Evolutionary conservation across 2,888 invertebrate genomes (phyloP).

Genomic region (Rosalia funebris): DNA sequence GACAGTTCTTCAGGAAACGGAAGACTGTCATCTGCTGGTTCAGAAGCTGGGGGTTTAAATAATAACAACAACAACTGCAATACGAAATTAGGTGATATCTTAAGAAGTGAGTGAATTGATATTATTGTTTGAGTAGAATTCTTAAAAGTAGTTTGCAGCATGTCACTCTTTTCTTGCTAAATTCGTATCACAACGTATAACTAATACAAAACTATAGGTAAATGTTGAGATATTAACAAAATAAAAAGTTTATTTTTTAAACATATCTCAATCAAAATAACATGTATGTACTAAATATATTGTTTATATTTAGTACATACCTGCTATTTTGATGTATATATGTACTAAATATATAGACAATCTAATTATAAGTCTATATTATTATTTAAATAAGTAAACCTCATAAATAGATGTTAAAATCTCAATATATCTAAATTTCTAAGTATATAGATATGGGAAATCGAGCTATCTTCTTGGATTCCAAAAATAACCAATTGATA

Average conservation of each 20-base stretch:
- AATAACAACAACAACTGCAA: constrained; percentile 77
- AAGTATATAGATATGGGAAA: background rate
- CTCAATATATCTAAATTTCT: background rate
- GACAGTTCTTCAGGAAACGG: constrained; percentile 87
- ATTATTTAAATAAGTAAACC: no score
- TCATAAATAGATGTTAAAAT: background rate
- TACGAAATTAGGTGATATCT: constrained; percentile 66
- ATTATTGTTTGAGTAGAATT: background rate
- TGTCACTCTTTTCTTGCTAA: background rate
- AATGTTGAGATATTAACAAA: background rate
- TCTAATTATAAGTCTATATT: no score
- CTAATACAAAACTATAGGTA: background rate
- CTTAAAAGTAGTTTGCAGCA: background rate
- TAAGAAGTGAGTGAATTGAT: constrained; percentile 59
- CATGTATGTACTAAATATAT: no score
- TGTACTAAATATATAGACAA: no score
- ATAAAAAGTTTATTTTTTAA: no score
- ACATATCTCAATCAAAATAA: no score
- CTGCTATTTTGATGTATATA: no score
- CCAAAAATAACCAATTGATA: no score
- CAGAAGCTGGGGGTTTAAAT: constrained; percentile 77
- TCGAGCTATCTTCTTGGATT: no score
- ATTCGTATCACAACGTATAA: background rate
- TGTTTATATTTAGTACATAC: no score
- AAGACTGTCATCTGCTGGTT: constrained; percentile 81